Percentiles rank a stretch among this genome's conserved stretches.
Evolutionary conservation across 2,113 vertebrate species (phyloP).

Genomic region (Cyanocitta stelleri): DNA sequence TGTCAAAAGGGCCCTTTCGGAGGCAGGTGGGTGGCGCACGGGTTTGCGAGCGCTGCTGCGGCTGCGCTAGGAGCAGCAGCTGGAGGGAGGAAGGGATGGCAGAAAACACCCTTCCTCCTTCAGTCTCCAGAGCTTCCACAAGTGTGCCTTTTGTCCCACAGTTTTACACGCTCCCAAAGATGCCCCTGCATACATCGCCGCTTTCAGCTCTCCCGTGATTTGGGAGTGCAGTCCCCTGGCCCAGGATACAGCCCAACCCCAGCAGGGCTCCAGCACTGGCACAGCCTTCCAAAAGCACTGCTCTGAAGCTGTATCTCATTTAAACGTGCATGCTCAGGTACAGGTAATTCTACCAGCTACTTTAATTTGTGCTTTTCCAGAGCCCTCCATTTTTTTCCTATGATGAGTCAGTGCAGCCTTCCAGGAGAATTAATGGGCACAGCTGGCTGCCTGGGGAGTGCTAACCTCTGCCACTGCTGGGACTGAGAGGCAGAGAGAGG

Average conservation of each 20-base stretch:
- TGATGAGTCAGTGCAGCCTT: fast-evolving
- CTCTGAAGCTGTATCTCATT: background rate
- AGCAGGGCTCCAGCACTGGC: background rate
- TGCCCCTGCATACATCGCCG: background rate
- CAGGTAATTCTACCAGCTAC: background rate
- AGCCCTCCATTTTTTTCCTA: fast-evolving
- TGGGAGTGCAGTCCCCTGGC: background rate
- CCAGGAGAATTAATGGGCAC: background rate
- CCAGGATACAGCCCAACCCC: background rate
- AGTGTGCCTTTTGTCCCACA: background rate
- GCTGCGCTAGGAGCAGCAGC: background rate
- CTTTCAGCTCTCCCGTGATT: background rate
- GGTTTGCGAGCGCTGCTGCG: background rate
- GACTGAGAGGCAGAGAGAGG: background rate
- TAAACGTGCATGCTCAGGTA: background rate
- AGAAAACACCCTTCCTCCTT: background rate
- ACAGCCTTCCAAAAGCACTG: background rate
- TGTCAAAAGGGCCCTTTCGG: fast-evolving
- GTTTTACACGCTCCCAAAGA: background rate
- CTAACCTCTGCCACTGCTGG: background rate
- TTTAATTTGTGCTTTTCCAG: background rate
- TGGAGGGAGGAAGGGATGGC: background rate
- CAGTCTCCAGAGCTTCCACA: background rate
- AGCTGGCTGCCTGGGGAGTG: background rate
- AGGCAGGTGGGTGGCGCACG: fast-evolving